Conservation (phyloP, 1,140 invertebrate genomes). For the Spodoptera litura region DNA sequence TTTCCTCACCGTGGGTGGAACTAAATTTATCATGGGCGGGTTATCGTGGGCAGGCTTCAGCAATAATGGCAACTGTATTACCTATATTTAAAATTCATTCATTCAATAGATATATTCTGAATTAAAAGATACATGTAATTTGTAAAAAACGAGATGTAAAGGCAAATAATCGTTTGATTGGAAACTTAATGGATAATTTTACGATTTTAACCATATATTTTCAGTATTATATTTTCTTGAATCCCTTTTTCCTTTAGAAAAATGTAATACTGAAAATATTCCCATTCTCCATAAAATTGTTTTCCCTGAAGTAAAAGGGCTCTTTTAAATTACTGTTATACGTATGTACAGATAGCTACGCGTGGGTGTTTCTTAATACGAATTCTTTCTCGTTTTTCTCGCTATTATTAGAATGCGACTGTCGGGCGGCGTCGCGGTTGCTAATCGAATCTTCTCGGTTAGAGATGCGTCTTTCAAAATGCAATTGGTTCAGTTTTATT, state of each 20-base stretch:
- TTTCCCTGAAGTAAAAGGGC: neutral
- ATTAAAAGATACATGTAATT: no score
- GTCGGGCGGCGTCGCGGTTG: slow-evolving; percentile 36
- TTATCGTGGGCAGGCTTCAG: slow-evolving; percentile 21
- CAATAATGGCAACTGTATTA: slow-evolving; percentile 11
- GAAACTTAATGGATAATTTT: no score
- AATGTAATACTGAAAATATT: no score
- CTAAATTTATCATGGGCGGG: slow-evolving; percentile 45
- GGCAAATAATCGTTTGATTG: no score
- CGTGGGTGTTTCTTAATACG: slow-evolving; percentile 46
- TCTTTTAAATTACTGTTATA: neutral
- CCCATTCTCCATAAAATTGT: no score
- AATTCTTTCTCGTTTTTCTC: slow-evolving; percentile 54
- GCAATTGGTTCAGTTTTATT: slow-evolving; percentile 7
- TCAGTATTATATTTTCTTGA: no score
- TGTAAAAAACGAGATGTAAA: no score
- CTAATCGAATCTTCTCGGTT: slow-evolving; percentile 49
- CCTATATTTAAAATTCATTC: neutral
- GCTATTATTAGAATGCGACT: slow-evolving; percentile 61
- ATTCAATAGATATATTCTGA: no score
- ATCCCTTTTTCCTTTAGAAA: no score
- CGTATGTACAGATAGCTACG: slow-evolving; percentile 3
- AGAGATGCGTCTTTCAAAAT: slow-evolving; percentile 18
- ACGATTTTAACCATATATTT: no score
- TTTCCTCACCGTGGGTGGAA: slow-evolving; percentile 51